These are phyloP conservation scores for Drosophila villosipedis DNA, from an alignment of 2,888 invertebrate species.

Conservation along the genomic window DNA sequence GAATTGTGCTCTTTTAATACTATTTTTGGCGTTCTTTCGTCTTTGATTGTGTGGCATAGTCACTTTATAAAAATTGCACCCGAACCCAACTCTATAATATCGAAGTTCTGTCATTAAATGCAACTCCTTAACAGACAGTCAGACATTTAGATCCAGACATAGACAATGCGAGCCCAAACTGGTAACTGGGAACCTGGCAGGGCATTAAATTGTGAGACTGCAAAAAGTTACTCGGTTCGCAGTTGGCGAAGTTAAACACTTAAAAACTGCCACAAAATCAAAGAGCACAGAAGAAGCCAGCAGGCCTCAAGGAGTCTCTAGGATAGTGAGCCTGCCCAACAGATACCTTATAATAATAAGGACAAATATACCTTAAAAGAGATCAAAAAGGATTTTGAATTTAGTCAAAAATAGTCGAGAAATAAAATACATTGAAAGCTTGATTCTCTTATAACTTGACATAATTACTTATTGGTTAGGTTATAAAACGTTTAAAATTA, in stretches of 20 bases:
- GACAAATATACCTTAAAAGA: background rate
- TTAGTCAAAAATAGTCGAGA: too few species aligned
- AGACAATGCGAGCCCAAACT: slow-evolving; percentile 1
- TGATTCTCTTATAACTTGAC: too few species aligned
- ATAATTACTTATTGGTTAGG: background rate
- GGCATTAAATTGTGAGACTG: slow-evolving; percentile 69
- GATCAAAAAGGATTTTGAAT: background rate
- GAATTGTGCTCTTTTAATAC: slow-evolving; percentile 11
- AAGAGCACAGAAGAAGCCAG: slow-evolving; percentile 42
- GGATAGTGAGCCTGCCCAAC: background rate
- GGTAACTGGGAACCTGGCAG: slow-evolving; percentile 1
- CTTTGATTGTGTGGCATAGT: slow-evolving; percentile 20
- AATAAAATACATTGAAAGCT: too few species aligned
- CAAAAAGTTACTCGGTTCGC: slow-evolving; percentile 38
- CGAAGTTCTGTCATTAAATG: slow-evolving; percentile 48
- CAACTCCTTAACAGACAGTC: slow-evolving; percentile 48
- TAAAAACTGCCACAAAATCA: slow-evolving; percentile 74
- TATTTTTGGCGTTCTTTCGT: slow-evolving; percentile 8
- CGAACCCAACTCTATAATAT: slow-evolving; percentile 28
- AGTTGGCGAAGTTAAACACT: slow-evolving; percentile 67
- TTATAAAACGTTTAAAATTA: background rate
- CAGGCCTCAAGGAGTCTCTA: slow-evolving; percentile 2
- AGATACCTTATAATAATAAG: background rate
- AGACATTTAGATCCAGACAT: slow-evolving; percentile 15
- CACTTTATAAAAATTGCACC: slow-evolving; percentile 5